A percentile compares a stretch with the other conserved stretches of the same genome.
phyloP scores from a whole-genome alignment of 2,113 vertebrate genomes.

The Triplophysa rosa region DNA sequence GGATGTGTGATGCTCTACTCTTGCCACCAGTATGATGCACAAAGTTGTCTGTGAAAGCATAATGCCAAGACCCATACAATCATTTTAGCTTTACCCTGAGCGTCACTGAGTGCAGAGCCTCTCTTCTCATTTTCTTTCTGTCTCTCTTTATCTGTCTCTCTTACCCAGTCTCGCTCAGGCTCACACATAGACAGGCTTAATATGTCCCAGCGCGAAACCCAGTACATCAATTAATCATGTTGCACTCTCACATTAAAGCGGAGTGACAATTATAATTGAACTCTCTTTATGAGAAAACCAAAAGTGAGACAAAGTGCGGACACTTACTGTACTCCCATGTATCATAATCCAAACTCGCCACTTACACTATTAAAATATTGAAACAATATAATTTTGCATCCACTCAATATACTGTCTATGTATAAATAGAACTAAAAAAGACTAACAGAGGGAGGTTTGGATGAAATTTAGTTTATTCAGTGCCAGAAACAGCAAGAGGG shows the following conservation, averaged over 20 bases:
- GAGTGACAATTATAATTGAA: conserved; percentile 27
- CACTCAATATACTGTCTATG: background rate
- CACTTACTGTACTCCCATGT: background rate
- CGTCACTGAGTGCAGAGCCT: conserved; percentile 37
- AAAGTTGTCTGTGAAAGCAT: background rate
- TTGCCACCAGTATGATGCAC: background rate
- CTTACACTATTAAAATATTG: background rate
- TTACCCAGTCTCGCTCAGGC: background rate
- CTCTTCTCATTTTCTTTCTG: conserved; percentile 1
- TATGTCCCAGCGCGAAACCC: conserved; percentile 25
- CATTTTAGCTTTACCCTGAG: conserved; percentile 15
- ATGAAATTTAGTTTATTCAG: conserved; percentile 18
- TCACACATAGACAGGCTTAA: conserved; percentile 16
- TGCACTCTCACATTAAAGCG: conserved; percentile 30
- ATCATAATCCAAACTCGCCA: background rate
- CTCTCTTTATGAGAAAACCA: conserved; percentile 27
- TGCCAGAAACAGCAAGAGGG: conserved; percentile 23
- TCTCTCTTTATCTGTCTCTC: conserved; percentile 5
- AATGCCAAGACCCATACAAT: conserved; percentile 15
- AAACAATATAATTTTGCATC: background rate
- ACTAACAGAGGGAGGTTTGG: conserved; percentile 17
- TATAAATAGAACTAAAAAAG: conserved; percentile 19
- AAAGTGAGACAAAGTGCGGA: conserved; percentile 1
- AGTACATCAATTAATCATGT: conserved; percentile 45
- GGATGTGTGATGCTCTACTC: background rate